phyloP scores from a whole-genome alignment of 2,797 vertebrate species.

The Myiothlypis chrysogaster region DNA sequence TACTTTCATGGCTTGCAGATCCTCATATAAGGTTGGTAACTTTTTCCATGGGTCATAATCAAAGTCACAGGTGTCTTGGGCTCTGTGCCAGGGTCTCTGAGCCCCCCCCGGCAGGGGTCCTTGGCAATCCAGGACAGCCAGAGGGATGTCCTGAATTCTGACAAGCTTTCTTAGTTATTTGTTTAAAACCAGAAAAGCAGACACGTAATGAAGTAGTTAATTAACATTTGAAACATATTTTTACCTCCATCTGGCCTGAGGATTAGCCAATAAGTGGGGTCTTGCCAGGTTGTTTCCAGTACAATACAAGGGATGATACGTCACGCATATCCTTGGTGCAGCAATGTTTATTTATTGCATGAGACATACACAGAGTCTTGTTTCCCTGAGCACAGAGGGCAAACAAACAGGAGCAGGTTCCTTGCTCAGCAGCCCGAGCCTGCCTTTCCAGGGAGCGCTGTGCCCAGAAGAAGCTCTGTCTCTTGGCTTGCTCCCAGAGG shows the following conservation, averaged over 20 bases:
- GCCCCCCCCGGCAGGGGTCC: too few relatives aligned
- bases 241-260: not conserved
- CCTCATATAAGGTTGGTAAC: too few relatives aligned
- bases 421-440: not conserved
- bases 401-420: conserved; percentile 38
- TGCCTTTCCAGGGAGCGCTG: not conserved
- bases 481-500: conserved; percentile 1
- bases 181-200: conserved; percentile 4
- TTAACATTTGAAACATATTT: conserved; percentile 13
- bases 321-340: not conserved
- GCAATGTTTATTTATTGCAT: not conserved
- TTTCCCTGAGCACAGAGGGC: conserved; percentile 20
- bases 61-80: too few relatives aligned
- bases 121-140: too few relatives aligned
- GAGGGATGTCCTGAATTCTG: too few relatives aligned
- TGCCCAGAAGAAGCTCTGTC: not conserved
- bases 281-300: conserved; percentile 23
- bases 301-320: not conserved
- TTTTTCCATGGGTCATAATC: too few relatives aligned
- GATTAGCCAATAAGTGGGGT: not conserved
- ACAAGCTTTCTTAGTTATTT: not conserved
- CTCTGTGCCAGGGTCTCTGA: too few relatives aligned
- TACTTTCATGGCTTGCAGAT: too few relatives aligned
- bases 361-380: not conserved
- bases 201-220: not conserved